A percentile compares a stretch with the other conserved stretches of the same genome.
Evolutionary conservation across 2,888 invertebrate genomes (phyloP).

Genomic region (Rhingia rostrata): DNA sequence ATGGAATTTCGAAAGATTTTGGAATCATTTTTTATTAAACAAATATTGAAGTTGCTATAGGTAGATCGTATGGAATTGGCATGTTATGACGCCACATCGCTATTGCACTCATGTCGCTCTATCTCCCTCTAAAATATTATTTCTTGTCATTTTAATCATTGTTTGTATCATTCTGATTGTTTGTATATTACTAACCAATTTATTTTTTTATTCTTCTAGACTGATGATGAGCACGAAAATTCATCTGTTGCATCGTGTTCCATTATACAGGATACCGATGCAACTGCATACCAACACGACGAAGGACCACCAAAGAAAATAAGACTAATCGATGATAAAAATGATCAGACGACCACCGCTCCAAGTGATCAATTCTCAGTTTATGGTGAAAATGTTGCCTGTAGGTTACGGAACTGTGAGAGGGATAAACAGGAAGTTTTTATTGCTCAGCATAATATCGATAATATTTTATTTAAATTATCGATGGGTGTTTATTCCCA

Average conservation of each 20-base stretch:
- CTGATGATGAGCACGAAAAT: background rate
- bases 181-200: too few relatives aligned
- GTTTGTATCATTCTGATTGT: too few relatives aligned
- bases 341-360: too few relatives aligned
- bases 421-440: conserved; percentile 16
- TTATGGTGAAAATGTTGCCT: conserved; percentile 32
- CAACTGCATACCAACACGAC: background rate
- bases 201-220: too few relatives aligned
- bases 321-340: background rate
- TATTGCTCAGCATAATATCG: conserved; percentile 19
- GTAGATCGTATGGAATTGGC: too few relatives aligned
- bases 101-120: too few relatives aligned
- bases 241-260: background rate
- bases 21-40: too few relatives aligned
- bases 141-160: too few relatives aligned
- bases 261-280: background rate
- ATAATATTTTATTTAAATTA: conserved; percentile 23
- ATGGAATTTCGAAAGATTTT: too few relatives aligned
- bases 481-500: conserved; percentile 5
- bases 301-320: background rate
- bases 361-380: conserved; percentile 6
- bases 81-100: too few relatives aligned
- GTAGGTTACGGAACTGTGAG: conserved; percentile 8
- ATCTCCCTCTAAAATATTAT: too few relatives aligned
- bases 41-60: too few relatives aligned